These are phyloP conservation scores for Leptonema lineaticorne DNA, from an alignment of 1,140 invertebrate species.

Conservation along the genomic window DNA sequence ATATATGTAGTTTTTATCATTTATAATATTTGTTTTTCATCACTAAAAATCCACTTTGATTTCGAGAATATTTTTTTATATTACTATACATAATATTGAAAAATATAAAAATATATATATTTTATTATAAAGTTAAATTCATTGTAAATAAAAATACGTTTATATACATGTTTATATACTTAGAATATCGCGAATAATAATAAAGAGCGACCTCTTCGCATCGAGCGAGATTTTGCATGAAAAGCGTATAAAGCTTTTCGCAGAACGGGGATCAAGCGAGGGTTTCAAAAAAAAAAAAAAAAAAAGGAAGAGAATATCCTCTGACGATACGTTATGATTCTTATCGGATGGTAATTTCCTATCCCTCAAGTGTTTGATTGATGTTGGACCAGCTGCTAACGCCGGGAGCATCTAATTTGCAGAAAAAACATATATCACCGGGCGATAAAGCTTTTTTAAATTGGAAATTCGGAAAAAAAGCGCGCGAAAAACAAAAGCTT, in stretches of 20 bases:
- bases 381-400: constrained; percentile 23
- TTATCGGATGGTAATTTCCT: constrained; percentile 40
- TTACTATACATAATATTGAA: too few species aligned
- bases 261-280: too few species aligned
- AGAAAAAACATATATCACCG: constrained; percentile 35
- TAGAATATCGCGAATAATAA: too few species aligned
- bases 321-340: constrained; percentile 39
- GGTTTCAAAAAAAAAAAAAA: background rate
- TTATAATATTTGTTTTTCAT: too few species aligned
- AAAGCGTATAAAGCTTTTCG: background rate
- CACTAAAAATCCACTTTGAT: too few species aligned
- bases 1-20: too few species aligned
- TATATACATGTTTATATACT: too few species aligned
- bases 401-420: constrained; percentile 28
- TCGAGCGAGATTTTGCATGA: background rate
- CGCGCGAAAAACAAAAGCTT: background rate
- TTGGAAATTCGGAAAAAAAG: constrained; percentile 20
- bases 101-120: too few species aligned
- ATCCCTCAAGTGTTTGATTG: constrained; percentile 41
- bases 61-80: too few species aligned
- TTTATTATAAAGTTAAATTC: too few species aligned
- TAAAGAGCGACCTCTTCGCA: too few species aligned
- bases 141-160: too few species aligned
- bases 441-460: constrained; percentile 22
- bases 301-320: constrained; percentile 27